Evolutionary conservation across 2,113 vertebrate species (phyloP).

Genomic region (Mustela lutreola): DNA sequence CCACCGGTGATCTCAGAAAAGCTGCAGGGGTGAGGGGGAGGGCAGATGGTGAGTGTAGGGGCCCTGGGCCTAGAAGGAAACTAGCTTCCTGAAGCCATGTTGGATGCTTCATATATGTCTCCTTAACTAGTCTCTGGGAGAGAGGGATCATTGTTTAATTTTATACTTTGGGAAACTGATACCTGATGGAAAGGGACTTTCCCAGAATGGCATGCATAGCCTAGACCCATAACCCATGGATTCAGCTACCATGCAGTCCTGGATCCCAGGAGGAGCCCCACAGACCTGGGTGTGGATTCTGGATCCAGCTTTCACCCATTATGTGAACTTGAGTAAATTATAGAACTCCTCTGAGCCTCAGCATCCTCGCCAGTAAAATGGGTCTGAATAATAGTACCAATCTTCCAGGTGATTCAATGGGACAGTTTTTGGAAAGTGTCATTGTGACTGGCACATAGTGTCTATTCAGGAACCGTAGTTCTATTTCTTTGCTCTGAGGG

Average conservation of each 20-base stretch:
- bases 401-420: background rate
- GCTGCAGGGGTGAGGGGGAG: background rate
- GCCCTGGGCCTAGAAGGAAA: background rate
- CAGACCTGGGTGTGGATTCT: background rate
- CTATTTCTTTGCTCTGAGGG: background rate
- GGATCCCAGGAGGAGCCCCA: background rate
- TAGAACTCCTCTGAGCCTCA: background rate
- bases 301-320: background rate
- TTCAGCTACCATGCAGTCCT: background rate
- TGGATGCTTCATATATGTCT: background rate
- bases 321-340: background rate
- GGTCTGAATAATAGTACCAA: background rate
- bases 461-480: background rate
- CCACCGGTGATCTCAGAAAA: conserved; percentile 79
- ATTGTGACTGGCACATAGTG: background rate
- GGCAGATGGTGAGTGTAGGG: fast-evolving
- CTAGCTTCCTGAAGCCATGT: no score
- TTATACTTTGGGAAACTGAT: background rate
- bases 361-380: background rate
- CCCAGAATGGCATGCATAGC: background rate
- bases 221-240: background rate
- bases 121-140: background rate
- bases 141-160: background rate
- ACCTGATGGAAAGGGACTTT: background rate
- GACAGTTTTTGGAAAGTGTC: background rate